These are phyloP conservation scores for Augochlora pura DNA, from an alignment of 1,140 invertebrate species.

Conservation along the genomic window DNA sequence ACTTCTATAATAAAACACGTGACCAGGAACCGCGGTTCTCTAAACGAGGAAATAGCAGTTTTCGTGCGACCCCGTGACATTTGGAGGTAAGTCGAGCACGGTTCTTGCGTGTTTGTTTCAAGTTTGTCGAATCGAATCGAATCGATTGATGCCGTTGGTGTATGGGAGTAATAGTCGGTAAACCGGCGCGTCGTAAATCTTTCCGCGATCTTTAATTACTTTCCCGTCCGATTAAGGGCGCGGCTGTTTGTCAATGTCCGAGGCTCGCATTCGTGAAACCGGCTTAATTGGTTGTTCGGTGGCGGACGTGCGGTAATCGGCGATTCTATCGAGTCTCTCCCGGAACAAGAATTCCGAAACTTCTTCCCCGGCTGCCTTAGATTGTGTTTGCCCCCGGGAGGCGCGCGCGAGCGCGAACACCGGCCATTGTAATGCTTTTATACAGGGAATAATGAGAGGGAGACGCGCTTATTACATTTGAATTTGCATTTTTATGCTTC, in stretches of 20 bases:
- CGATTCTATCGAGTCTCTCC: background rate
- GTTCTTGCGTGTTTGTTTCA: background rate
- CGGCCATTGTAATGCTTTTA: background rate
- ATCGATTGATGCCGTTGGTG: slow-evolving; percentile 21
- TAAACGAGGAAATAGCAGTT: no score
- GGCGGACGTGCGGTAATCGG: background rate
- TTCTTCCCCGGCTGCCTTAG: background rate
- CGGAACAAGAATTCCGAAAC: background rate
- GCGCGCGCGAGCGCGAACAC: background rate
- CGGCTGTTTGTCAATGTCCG: slow-evolving; percentile 34
- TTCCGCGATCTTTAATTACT: slow-evolving; percentile 39
- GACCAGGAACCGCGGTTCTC: no score
- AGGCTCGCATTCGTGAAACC: background rate
- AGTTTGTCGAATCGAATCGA: background rate
- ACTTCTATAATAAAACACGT: no score
- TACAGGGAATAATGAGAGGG: background rate
- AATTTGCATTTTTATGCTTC: background rate
- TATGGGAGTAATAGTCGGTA: slow-evolving; percentile 1
- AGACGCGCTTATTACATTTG: background rate
- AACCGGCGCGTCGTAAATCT: slow-evolving; percentile 27
- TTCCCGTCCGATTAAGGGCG: slow-evolving; percentile 13
- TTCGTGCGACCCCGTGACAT: no score
- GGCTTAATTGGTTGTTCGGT: slow-evolving; percentile 33
- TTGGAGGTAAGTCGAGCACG: no score
- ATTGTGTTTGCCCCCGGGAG: background rate